Percentiles rank a stretch among this genome's conserved stretches.
Conservation (phyloP, 2,113 vertebrate genomes). For the Colossoma macropomum region DNA sequence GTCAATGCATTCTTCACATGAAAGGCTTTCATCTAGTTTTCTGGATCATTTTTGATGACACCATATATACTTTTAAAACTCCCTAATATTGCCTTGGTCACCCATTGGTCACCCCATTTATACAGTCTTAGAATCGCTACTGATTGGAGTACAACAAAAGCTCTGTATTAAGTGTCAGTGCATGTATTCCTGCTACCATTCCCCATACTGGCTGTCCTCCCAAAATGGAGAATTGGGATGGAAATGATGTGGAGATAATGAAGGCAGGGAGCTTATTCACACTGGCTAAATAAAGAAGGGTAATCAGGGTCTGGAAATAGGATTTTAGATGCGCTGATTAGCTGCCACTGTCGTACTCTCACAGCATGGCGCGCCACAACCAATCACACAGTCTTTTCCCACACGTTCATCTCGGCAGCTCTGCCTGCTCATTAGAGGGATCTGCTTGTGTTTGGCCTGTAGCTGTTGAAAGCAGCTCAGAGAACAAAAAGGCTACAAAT, state of each 20-base stretch:
- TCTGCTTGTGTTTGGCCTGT: conserved; percentile 2
- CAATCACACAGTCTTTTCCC: conserved; percentile 22
- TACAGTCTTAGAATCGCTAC: too few species aligned
- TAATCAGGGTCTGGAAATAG: conserved; percentile 57
- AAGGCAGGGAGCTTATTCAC: conserved; percentile 40
- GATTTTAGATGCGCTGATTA: conserved; percentile 45
- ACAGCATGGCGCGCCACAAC: conserved; percentile 7
- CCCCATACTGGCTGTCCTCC: not conserved
- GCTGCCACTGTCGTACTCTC: conserved; percentile 11
- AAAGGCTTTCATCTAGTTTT: too few species aligned
- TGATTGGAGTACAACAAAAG: too few species aligned
- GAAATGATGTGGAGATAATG: conserved; percentile 15
- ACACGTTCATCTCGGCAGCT: conserved; percentile 10
- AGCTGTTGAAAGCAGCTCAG: conserved; percentile 24
- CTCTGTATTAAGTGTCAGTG: not conserved
- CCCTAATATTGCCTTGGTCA: too few species aligned
- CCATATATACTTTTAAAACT: too few species aligned
- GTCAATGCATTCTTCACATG: too few species aligned
- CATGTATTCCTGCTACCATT: not conserved
- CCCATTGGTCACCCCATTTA: not conserved
- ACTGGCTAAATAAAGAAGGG: conserved; percentile 52
- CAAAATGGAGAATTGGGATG: conserved; percentile 11
- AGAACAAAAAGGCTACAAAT: conserved; percentile 5
- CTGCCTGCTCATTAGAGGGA: not conserved
- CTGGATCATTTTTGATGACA: too few species aligned